Evolutionary conservation across 2,888 invertebrate genomes (phyloP).

Genomic region (Limulus polyphemus): DNA sequence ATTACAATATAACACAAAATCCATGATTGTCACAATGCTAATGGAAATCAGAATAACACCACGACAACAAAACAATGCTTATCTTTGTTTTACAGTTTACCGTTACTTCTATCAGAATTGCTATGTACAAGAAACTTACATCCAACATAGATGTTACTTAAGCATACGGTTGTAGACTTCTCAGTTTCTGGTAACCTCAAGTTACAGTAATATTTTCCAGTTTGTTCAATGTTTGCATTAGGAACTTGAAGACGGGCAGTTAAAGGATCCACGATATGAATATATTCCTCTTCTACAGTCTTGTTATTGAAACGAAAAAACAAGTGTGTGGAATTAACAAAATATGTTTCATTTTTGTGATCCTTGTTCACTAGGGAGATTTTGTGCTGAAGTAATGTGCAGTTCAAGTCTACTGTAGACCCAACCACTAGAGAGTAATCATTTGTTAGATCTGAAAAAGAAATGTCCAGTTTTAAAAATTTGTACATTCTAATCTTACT

Average conservation of each 20-base stretch:
- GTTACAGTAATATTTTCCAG: constrained; percentile 16
- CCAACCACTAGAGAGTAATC: constrained; percentile 12
- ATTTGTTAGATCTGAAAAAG: constrained; percentile 9
- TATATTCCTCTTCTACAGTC: neutral
- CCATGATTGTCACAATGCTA: too few relatives aligned
- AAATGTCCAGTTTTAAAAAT: neutral
- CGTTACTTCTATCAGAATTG: too few relatives aligned
- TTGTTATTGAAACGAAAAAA: constrained; percentile 3
- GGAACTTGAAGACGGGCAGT: constrained; percentile 11
- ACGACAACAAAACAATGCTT: too few relatives aligned
- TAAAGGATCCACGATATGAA: neutral
- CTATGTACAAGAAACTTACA: constrained; percentile 13
- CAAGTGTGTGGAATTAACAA: constrained; percentile 12
- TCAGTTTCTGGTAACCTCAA: constrained; percentile 6
- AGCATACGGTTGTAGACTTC: constrained; percentile 11
- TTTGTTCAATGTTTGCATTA: constrained; percentile 7
- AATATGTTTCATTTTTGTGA: neutral
- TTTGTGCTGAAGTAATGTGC: constrained; percentile 4
- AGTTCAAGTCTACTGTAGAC: constrained; percentile 9
- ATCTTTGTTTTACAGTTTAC: too few relatives aligned
- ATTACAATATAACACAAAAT: too few relatives aligned
- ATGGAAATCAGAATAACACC: too few relatives aligned
- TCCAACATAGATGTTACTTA: constrained; percentile 16
- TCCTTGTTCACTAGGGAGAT: neutral
- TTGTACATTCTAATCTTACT: too few relatives aligned